These are phyloP conservation scores for Capra hircus DNA, from an alignment of 2,113 vertebrate genomes.

Conservation along the genomic window DNA sequence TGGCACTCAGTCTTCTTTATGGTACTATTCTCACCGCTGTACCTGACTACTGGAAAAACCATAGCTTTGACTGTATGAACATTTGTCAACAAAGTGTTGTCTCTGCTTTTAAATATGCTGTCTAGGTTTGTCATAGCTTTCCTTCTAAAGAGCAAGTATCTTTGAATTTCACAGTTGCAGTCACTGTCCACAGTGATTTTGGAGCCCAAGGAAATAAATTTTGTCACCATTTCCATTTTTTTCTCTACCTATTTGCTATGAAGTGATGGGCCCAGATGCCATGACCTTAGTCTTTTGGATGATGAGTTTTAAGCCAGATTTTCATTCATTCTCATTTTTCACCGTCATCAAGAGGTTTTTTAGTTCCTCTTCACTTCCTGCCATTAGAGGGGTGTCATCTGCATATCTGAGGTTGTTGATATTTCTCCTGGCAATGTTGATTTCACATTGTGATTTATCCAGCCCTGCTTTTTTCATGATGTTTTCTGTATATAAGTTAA, in stretches of 20 bases:
- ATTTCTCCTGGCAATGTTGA: neutral
- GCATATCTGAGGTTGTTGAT: neutral
- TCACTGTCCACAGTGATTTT: neutral
- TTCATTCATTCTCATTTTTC: neutral
- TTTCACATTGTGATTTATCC: neutral
- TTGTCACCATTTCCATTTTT: neutral
- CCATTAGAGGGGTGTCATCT: neutral
- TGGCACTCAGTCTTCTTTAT: neutral
- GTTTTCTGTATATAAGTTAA: neutral
- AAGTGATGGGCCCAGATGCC: neutral
- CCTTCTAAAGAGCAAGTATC: neutral
- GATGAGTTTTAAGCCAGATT: neutral
- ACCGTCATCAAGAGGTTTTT: fast-evolving
- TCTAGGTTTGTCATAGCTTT: neutral
- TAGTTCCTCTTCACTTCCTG: neutral
- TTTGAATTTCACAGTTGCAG: neutral
- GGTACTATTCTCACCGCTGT: neutral
- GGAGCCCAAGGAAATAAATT: neutral
- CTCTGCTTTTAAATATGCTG: neutral
- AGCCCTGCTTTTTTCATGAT: neutral
- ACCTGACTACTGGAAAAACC: neutral
- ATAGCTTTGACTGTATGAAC: neutral
- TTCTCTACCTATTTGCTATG: neutral
- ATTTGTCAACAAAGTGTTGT: neutral
- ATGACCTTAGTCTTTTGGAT: neutral